Conservation (phyloP, 2,888 invertebrate species). For the Octonoba sinensis region DNA sequence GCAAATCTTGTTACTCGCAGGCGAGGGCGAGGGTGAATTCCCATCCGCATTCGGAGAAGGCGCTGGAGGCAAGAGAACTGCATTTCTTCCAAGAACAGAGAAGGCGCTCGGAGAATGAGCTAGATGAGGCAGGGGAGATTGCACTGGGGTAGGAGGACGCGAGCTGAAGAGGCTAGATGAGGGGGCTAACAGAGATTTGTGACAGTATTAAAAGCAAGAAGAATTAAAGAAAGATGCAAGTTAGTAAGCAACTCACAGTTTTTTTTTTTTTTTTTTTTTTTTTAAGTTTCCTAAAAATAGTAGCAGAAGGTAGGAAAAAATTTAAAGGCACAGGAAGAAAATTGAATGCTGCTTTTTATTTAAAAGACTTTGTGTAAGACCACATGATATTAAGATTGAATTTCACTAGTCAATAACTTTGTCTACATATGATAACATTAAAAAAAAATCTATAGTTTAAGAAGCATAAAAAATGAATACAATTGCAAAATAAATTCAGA, state of each 20-base stretch:
- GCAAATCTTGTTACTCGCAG: conserved; percentile 50
- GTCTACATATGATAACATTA: no score
- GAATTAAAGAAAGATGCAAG: background rate
- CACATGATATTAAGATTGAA: no score
- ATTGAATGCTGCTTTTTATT: no score
- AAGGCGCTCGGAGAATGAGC: conserved; percentile 64
- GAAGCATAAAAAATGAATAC: no score
- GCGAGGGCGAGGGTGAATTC: conserved; percentile 28
- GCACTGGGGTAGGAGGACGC: conserved; percentile 56
- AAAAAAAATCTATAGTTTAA: no score
- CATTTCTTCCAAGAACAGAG: conserved; percentile 60
- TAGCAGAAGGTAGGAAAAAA: background rate
- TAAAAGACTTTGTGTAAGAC: no score
- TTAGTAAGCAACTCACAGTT: no score
- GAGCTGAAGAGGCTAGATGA: conserved; percentile 61
- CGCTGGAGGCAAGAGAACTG: conserved; percentile 55
- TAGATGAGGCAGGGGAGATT: conserved; percentile 60
- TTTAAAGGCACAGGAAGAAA: no score
- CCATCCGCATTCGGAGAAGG: conserved; percentile 36
- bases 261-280: background rate
- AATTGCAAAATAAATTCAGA: no score
- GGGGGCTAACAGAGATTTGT: conserved; percentile 22
- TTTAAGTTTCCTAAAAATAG: background rate
- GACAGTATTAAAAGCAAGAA: conserved; percentile 3
- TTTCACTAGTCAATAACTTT: no score